These are phyloP conservation scores for Lota lota DNA, from an alignment of 2,113 vertebrate species.

Conservation along the genomic window DNA sequence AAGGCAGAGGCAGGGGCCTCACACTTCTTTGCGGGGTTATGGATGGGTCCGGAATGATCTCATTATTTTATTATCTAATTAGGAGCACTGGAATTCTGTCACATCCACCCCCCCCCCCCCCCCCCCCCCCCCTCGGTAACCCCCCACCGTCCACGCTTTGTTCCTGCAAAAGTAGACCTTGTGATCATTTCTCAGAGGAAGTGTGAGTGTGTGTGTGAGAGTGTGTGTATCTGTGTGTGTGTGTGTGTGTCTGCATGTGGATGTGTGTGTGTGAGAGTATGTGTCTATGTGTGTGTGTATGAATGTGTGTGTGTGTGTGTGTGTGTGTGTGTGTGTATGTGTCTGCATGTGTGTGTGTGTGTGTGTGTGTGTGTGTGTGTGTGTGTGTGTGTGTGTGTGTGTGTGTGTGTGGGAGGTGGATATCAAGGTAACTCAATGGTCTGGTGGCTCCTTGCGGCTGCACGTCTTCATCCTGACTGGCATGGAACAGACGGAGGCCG, in stretches of 20 bases:
- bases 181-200: constrained; percentile 59
- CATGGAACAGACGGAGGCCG: constrained; percentile 47
- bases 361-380: too few relatives aligned
- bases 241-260: too few relatives aligned
- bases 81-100: constrained; percentile 58
- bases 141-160: neutral
- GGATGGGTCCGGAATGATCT: constrained; percentile 57
- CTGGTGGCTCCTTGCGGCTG: constrained; percentile 67
- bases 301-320: too few relatives aligned
- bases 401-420: constrained; percentile 17
- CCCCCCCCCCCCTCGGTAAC: neutral
- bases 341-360: too few relatives aligned
- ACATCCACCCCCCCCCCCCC: constrained; percentile 32
- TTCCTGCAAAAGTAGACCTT: neutral
- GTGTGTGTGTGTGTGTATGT: too few relatives aligned
- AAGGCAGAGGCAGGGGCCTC: constrained; percentile 1
- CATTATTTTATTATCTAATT: constrained; percentile 76
- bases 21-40: constrained; percentile 34
- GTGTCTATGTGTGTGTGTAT: too few relatives aligned
- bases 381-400: neutral
- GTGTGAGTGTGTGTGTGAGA: neutral
- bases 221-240: too few relatives aligned
- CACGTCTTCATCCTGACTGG: constrained; percentile 55
- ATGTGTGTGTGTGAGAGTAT: too few relatives aligned
- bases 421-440: constrained; percentile 70